A percentile compares a stretch with the other conserved stretches of the same genome.
These are phyloP conservation scores for Coreius guichenoti DNA, from an alignment of 2,797 vertebrate species.

Conservation along the genomic window DNA sequence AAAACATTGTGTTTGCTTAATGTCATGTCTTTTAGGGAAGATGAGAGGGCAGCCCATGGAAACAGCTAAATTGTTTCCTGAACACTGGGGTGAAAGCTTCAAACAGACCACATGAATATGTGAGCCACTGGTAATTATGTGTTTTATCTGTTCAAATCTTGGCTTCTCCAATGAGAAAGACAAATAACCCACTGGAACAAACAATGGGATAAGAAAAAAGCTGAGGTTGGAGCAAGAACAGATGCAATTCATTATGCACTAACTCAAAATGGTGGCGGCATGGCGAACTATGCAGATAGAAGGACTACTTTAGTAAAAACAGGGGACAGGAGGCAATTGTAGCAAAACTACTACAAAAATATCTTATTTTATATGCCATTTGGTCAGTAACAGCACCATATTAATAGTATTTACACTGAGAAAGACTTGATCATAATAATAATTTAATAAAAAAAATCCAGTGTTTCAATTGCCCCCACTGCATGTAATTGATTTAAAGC, in stretches of 20 bases:
- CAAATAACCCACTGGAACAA: slow-evolving; percentile 54
- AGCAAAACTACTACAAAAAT: neutral
- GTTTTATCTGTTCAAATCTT: slow-evolving; percentile 58
- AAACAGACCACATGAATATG: slow-evolving; percentile 59
- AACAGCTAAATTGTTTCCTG: slow-evolving; percentile 38
- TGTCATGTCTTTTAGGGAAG: slow-evolving; percentile 21
- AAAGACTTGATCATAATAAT: neutral
- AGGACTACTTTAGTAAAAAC: neutral
- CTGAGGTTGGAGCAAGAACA: slow-evolving; percentile 44
- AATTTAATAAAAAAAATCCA: neutral
- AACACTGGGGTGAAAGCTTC: slow-evolving; percentile 37
- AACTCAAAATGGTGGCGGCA: neutral
- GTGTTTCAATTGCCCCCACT: neutral
- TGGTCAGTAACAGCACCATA: neutral
- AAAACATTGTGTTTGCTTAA: slow-evolving; percentile 11
- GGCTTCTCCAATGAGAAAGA: slow-evolving; percentile 52
- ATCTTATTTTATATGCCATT: neutral
- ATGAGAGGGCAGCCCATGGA: slow-evolving; percentile 42
- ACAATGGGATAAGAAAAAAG: slow-evolving; percentile 48
- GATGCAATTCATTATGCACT: slow-evolving; percentile 17
- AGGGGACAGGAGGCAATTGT: neutral
- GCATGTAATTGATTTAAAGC: neutral
- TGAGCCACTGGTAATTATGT: slow-evolving; percentile 58
- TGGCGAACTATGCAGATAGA: neutral
- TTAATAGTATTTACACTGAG: neutral